Evolutionary conservation across 2,888 invertebrate species (phyloP), one percentile per base, ranked within the genome.

Genomic region (Brachypalpus laphriformis): DNA sequence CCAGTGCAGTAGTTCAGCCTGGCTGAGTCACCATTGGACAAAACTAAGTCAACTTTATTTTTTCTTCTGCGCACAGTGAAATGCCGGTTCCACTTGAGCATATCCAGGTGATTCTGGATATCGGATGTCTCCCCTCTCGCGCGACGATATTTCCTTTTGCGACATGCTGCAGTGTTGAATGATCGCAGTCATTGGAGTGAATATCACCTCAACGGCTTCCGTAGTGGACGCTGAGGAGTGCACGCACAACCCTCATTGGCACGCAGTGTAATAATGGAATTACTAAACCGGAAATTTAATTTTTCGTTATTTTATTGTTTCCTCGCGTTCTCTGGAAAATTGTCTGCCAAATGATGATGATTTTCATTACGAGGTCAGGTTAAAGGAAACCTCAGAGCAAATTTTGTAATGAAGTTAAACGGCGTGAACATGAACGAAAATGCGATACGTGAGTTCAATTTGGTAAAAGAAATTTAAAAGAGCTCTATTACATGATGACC

Each of bases 241-340:
- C 47, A 59, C 40, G n/a, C 61, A 54, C 49, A 76, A 49, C 57
- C 47, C 66, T 57, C 45, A 37, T 11, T 20, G 34, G 8, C 45
- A 49, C 59, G 22, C 40, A 34, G 47, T 47, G 25, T 6, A 42
- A 76, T 34, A 16, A 18, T 68, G 42, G 49, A 57, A 40, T 63
- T 56, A 45, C 63, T 61, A 25, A 56, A 70, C 70, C 70, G 77
- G 70, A 77, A 77, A 77, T 51, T 45, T 70, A 1, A 14, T 68
- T 59, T 40, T 68, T 47, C 42, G 11, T 20, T 18, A 8, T 59
- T 68, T 61, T 37, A 20, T 42, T 57, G n/a, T 42, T 63, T 34
- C 31, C 57, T 57, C 34, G 14, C 3, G 8, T 28, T 25, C 1
- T 49, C 14, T 20, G 59, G 49, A 49, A 71, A 70, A 42, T 34